These are phyloP conservation scores for Lucifuga dentata DNA, from an alignment of 2,113 vertebrate species.

Conservation along the genomic window DNA sequence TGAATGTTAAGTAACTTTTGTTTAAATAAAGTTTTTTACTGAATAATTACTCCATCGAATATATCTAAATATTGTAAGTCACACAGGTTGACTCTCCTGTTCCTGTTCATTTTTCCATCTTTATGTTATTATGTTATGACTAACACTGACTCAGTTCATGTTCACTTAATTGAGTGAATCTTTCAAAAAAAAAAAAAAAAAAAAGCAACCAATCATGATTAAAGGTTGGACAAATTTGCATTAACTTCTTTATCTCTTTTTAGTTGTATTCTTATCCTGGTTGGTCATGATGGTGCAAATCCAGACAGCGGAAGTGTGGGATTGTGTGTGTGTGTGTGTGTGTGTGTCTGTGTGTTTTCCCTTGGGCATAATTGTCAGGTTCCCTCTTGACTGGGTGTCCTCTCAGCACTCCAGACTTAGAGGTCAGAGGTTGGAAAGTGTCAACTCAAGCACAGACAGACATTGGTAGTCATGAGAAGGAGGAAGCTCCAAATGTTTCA, in stretches of 20 bases:
- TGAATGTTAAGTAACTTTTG: background rate
- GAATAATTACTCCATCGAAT: background rate
- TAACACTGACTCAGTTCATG: no score
- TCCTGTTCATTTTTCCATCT: no score
- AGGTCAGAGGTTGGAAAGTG: constrained; percentile 58
- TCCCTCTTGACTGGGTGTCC: constrained; percentile 59
- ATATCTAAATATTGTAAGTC: no score
- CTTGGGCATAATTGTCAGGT: constrained; percentile 56
- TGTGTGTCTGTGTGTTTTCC: constrained; percentile 51
- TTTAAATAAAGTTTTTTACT: constrained; percentile 1
- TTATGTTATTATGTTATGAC: no score
- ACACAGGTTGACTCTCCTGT: no score
- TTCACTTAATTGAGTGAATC: no score
- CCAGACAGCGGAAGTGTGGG: constrained; percentile 47
- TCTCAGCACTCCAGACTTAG: constrained; percentile 54
- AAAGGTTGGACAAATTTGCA: constrained; percentile 40
- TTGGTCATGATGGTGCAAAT: constrained; percentile 59
- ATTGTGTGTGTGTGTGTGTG: background rate
- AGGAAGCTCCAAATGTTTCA: no score
- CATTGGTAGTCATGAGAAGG: constrained; percentile 56
- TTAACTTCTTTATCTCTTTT: constrained; percentile 20
- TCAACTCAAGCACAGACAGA: constrained; percentile 58
- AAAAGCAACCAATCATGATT: background rate
- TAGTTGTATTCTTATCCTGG: constrained; percentile 38
- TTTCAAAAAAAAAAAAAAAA: no score